These are phyloP conservation scores for Hypselothyrea guttata DNA, from an alignment of 2,888 invertebrate genomes.

Conservation along the genomic window DNA sequence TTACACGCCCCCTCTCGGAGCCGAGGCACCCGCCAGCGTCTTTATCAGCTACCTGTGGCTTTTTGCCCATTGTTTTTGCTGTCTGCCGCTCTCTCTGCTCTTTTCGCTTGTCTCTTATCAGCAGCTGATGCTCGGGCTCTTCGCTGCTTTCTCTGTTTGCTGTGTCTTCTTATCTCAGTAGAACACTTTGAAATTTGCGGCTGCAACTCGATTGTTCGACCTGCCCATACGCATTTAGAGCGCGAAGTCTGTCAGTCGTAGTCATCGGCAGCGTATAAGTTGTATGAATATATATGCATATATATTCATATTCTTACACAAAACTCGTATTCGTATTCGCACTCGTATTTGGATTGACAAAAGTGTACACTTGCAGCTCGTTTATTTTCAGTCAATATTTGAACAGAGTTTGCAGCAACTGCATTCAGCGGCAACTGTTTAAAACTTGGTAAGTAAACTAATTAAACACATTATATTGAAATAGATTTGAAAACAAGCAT, in stretches of 20 bases:
- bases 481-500: neutral
- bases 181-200: constrained; percentile 53
- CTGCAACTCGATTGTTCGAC: constrained; percentile 44
- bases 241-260: constrained; percentile 58
- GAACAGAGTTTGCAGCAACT: constrained; percentile 42
- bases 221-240: constrained; percentile 58
- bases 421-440: constrained; percentile 40
- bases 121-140: constrained; percentile 38
- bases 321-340: constrained; percentile 6
- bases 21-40: neutral
- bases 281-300: constrained; percentile 2
- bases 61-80: constrained; percentile 17
- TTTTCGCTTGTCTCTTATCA: constrained; percentile 44
- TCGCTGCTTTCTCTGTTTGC: constrained; percentile 3
- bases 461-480: constrained; percentile 16
- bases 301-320: constrained; percentile 11
- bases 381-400: constrained; percentile 37
- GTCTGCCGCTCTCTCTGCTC: constrained; percentile 25
- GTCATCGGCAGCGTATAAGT: constrained; percentile 31
- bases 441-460: constrained; percentile 46
- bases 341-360: neutral
- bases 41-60: constrained; percentile 26
- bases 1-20: constrained; percentile 31
- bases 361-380: neutral
- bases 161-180: constrained; percentile 62